Conservation (phyloP, 2,888 invertebrate species). For the Himalopsyche kuldschensis region DNA sequence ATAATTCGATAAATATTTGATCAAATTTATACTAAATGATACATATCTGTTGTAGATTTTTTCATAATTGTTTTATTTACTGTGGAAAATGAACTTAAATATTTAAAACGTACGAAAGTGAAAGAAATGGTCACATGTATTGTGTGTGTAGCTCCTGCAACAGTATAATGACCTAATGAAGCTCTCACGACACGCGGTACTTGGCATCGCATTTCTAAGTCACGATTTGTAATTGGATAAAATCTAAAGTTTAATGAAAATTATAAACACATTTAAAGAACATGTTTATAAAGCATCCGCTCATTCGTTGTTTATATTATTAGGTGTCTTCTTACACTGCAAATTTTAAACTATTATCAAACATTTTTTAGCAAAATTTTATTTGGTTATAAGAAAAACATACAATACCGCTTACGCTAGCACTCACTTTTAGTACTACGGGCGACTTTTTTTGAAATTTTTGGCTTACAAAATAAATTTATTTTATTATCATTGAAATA, state of each 20-base stretch:
- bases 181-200: constrained; percentile 21
- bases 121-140: constrained; percentile 9
- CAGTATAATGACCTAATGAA: constrained; percentile 25
- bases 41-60: no score
- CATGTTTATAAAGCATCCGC: background rate
- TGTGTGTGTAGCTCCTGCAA: background rate
- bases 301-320: background rate
- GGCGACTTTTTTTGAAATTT: no score
- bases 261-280: constrained; percentile 1
- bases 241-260: constrained; percentile 29
- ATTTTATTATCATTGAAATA: no score
- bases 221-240: constrained; percentile 32
- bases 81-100: no score
- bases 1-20: no score
- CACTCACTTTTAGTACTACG: no score
- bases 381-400: no score
- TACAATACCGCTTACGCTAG: no score
- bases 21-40: no score
- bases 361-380: no score
- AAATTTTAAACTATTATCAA: background rate
- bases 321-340: background rate
- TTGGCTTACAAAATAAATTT: no score
- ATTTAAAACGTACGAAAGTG: constrained; percentile 14
- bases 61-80: no score
- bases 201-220: constrained; percentile 23